Evolutionary conservation across 1,140 invertebrate species (phyloP).

Genomic region (Pogonomyrmex barbatus): DNA sequence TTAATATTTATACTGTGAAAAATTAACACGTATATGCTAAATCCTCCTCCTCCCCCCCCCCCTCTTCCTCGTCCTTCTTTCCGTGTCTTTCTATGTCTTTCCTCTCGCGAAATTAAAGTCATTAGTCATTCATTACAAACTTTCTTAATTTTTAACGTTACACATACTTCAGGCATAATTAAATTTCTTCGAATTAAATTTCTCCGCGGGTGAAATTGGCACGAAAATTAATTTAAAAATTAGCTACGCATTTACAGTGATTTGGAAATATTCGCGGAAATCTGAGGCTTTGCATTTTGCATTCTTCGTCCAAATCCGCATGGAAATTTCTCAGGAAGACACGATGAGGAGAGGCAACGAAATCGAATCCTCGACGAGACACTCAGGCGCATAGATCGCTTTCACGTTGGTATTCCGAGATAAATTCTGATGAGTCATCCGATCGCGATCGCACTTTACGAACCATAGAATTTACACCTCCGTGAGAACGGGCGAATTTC

Average conservation of each 20-base stretch:
- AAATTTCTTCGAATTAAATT: not conserved
- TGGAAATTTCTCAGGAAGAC: not conserved
- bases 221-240: not conserved
- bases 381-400: not conserved
- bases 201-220: not conserved
- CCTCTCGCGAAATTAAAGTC: not conserved
- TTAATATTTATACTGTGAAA: not conserved
- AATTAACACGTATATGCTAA: not conserved
- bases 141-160: not conserved
- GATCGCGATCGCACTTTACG: conserved; percentile 26
- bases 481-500: conserved; percentile 37
- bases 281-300: not conserved
- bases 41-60: too few relatives aligned
- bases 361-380: conserved; percentile 25
- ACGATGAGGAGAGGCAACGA: not conserved
- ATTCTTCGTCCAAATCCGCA: not conserved
- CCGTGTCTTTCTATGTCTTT: too few relatives aligned
- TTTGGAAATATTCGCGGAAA: not conserved
- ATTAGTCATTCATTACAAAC: not conserved
- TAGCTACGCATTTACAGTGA: not conserved
- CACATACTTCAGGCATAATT: not conserved
- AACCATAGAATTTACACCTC: conserved; percentile 34
- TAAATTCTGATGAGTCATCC: conserved; percentile 31
- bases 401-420: not conserved
- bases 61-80: too few relatives aligned